phyloP scores from a whole-genome alignment of 2,113 vertebrate species.

The Dasypus novemcinctus region DNA sequence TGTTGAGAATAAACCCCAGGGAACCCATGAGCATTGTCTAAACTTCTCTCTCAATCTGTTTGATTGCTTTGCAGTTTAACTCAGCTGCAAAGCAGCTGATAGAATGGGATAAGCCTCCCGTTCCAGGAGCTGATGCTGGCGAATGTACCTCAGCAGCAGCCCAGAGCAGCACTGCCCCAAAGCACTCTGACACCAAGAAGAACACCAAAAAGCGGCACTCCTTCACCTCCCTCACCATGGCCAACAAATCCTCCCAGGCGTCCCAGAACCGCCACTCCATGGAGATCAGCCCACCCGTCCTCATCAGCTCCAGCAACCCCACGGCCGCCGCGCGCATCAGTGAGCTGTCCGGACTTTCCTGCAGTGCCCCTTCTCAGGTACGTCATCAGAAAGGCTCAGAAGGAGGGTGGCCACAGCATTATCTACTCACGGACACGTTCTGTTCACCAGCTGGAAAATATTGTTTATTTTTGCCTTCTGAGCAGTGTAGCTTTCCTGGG shows the following conservation, averaged over 20 bases:
- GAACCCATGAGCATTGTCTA: not conserved
- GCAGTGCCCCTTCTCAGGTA: constrained; percentile 98
- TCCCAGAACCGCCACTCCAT: constrained; percentile 96
- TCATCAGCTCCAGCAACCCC: constrained; percentile 99
- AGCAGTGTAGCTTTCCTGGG: not conserved
- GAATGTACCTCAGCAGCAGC: constrained; percentile 89
- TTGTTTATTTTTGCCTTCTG: no score
- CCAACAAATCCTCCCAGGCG: constrained; percentile 94
- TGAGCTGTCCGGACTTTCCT: constrained; percentile 95
- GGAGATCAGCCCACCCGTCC: constrained; percentile 98
- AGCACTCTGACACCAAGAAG: constrained; percentile 93
- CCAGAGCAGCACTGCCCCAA: constrained; percentile 87
- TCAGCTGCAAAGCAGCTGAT: constrained; percentile 95
- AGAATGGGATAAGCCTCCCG: constrained; percentile 94
- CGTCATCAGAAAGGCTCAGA: not conserved
- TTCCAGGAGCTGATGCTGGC: constrained; percentile 85
- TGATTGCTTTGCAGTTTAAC: constrained; percentile 90
- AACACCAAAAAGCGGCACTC: constrained; percentile 99
- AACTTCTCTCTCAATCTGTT: not conserved
- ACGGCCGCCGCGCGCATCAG: constrained; percentile 95
- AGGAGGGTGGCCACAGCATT: rapidly evolving
- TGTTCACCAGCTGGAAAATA: not conserved
- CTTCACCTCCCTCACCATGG: constrained; percentile 98
- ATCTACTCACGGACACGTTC: rapidly evolving
- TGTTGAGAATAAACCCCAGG: not conserved